These are phyloP conservation scores for Drosophila varians DNA, from an alignment of 1,140 invertebrate genomes.

Conservation along the genomic window DNA sequence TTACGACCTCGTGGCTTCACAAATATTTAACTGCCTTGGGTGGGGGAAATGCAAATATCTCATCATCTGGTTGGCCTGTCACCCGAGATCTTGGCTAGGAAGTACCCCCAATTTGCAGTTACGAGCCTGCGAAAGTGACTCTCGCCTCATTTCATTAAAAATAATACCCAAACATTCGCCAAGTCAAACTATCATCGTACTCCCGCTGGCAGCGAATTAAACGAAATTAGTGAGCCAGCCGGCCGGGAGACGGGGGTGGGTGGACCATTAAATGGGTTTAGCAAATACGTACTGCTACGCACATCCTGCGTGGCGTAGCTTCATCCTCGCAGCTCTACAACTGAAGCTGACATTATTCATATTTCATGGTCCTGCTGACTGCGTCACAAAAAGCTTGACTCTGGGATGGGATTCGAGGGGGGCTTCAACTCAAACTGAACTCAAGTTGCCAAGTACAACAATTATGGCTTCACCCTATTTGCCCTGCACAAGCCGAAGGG, in stretches of 20 bases:
- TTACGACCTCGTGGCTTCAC: constrained; percentile 63
- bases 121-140: constrained; percentile 39
- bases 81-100: constrained; percentile 27
- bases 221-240: constrained; percentile 60
- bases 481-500: constrained; percentile 27
- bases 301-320: constrained; percentile 40
- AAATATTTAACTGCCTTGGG: constrained; percentile 53
- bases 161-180: constrained; percentile 54
- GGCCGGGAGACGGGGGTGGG: background rate
- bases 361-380: constrained; percentile 69
- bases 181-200: constrained; percentile 53
- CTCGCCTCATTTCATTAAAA: constrained; percentile 65
- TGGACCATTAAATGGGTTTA: constrained; percentile 67
- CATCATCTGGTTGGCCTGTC: constrained; percentile 14
- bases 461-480: constrained; percentile 78
- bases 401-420: background rate
- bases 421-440: constrained; percentile 22
- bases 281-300: constrained; percentile 61
- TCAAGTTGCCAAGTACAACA: constrained; percentile 74
- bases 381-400: constrained; percentile 55
- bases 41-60: constrained; percentile 60
- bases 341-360: constrained; percentile 68
- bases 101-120: constrained; percentile 73
- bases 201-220: constrained; percentile 67
- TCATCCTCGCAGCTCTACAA: background rate